Evolutionary conservation across 2,888 invertebrate genomes (phyloP).

Genomic region (Epinotia ramella): DNA sequence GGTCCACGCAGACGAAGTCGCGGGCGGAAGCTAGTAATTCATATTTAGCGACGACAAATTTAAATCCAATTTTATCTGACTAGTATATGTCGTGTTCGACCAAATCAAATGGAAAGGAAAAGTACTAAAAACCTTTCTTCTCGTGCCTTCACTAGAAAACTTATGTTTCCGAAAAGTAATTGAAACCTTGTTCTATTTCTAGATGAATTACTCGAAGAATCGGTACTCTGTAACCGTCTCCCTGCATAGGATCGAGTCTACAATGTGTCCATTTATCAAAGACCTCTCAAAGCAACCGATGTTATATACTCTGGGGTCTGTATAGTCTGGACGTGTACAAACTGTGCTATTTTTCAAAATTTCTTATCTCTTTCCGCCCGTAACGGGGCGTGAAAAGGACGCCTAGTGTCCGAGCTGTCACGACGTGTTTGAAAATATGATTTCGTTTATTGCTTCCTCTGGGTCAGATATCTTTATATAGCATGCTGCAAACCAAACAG

Average conservation of each 20-base stretch:
- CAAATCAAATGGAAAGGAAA: neutral
- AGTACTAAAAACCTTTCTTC: neutral
- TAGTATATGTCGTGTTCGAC: no score
- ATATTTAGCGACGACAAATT: no score
- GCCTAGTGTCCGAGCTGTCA: conserved; percentile 26
- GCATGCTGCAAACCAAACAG: neutral
- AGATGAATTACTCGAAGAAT: conserved; percentile 37
- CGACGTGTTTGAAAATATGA: conserved; percentile 31
- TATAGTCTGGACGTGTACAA: conserved; percentile 15
- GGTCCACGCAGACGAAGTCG: no score
- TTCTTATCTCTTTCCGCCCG: conserved; percentile 22
- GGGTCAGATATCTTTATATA: conserved; percentile 21
- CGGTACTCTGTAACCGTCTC: conserved; percentile 30
- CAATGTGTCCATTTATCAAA: conserved; percentile 23
- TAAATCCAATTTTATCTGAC: no score
- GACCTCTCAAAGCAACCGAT: neutral
- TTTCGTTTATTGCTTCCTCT: conserved; percentile 31
- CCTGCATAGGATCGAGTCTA: conserved; percentile 1
- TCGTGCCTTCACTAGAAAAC: neutral
- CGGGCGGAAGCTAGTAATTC: no score
- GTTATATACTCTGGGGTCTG: neutral
- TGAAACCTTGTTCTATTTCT: conserved; percentile 20
- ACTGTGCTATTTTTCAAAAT: conserved; percentile 37
- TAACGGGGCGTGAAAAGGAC: conserved; percentile 18
- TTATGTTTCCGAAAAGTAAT: conserved; percentile 17